Evolutionary conservation across 2,797 vertebrate species (phyloP).

Genomic region (Pantherophis vulpinus): DNA sequence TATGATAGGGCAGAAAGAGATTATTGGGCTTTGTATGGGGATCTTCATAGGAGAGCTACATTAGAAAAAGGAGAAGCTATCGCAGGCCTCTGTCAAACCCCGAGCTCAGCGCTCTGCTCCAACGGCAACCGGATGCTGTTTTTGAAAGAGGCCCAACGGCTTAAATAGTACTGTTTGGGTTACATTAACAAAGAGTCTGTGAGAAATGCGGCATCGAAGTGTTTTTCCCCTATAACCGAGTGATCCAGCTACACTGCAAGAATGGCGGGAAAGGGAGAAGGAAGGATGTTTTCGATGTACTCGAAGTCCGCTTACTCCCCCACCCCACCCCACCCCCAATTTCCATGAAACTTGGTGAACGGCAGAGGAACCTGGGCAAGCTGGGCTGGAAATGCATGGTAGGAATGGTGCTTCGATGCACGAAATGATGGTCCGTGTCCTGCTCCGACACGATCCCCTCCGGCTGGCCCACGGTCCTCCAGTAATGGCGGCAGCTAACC

Average conservation of each 20-base stretch:
- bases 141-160: neutral
- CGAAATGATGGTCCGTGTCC: neutral
- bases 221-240: neutral
- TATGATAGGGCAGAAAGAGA: neutral
- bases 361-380: conserved; percentile 2
- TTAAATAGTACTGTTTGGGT: neutral
- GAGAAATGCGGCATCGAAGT: neutral
- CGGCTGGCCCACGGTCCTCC: neutral
- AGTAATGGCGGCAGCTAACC: neutral
- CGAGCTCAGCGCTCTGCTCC: neutral
- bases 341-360: neutral
- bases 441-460: conserved; percentile 35
- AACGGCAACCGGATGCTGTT: neutral
- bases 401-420: neutral
- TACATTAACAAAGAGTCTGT: neutral
- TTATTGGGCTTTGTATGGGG: neutral
- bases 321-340: no score
- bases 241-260: neutral
- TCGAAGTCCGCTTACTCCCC: neutral
- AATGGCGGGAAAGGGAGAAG: no score
- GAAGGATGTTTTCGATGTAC: neutral
- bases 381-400: conserved; percentile 30
- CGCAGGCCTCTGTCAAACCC: neutral
- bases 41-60: neutral
- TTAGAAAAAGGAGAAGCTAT: neutral